A percentile compares a stretch with the other conserved stretches of the same genome.
Evolutionary conservation across 2,113 vertebrate genomes (phyloP).

Genomic region (Lagopus leucura): DNA sequence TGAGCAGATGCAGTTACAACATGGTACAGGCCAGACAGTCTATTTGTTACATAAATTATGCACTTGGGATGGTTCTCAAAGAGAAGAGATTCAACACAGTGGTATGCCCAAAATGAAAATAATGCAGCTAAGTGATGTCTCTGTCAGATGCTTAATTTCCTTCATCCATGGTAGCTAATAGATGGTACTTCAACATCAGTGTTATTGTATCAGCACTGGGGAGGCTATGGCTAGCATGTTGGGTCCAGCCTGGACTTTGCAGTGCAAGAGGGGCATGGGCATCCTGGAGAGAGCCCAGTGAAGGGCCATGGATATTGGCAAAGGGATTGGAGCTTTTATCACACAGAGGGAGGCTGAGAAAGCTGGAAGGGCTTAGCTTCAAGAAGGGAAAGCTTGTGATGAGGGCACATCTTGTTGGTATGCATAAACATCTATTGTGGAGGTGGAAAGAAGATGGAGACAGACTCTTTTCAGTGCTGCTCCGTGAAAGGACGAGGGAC

Average conservation of each 20-base stretch:
- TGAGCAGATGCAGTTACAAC: slow-evolving; percentile 26
- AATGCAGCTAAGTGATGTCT: background rate
- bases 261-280: background rate
- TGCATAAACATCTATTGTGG: background rate
- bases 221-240: background rate
- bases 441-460: background rate
- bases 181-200: background rate
- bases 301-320: background rate
- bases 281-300: background rate
- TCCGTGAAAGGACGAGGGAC: background rate
- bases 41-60: background rate
- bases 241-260: background rate
- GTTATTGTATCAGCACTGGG: background rate
- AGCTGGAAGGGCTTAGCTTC: background rate
- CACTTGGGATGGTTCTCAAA: background rate
- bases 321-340: background rate
- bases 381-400: background rate
- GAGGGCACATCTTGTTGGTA: background rate
- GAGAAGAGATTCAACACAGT: background rate
- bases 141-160: background rate
- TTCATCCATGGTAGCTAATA: background rate
- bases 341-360: background rate
- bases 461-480: background rate
- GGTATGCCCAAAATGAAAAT: background rate
- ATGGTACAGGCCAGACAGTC: slow-evolving; percentile 13